Conservation (phyloP, 2,113 vertebrate genomes). For the Thinocorus orbignyianus region DNA sequence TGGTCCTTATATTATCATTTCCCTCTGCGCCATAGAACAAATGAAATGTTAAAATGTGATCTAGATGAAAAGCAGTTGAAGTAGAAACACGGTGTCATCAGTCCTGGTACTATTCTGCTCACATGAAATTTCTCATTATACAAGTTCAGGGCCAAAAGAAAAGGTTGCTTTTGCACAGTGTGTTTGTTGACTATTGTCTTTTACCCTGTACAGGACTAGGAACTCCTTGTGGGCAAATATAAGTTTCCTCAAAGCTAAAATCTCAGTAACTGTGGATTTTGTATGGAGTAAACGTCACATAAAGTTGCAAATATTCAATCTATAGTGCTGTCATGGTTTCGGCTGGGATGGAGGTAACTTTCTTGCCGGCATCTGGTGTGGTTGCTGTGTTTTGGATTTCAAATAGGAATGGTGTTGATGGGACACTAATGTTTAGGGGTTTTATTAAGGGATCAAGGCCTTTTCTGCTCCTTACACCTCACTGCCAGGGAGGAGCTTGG, state of each 20-base stretch:
- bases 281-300: not conserved
- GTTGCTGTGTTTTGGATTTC: not conserved
- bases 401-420: not conserved
- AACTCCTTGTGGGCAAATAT: not conserved
- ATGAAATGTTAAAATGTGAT: not conserved
- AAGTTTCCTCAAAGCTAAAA: not conserved
- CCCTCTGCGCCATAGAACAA: fast-evolving
- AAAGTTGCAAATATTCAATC: not conserved
- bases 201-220: not conserved
- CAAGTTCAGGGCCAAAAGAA: not conserved
- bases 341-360: not conserved
- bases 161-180: not conserved
- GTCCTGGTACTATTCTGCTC: not conserved
- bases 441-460: not conserved
- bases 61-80: not conserved
- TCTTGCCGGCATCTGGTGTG: not conserved
- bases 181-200: not conserved
- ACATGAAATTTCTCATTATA: not conserved
- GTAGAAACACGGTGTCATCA: not conserved
- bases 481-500: not conserved
- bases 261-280: not conserved
- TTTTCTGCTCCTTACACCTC: not conserved
- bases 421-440: not conserved
- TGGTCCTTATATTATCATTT: not conserved
- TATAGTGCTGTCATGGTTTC: not conserved